A percentile compares a stretch with the other conserved stretches of the same genome.
Evolutionary conservation across 2,888 invertebrate species (phyloP).

Genomic region (Hermaeophaga mercurialis): DNA sequence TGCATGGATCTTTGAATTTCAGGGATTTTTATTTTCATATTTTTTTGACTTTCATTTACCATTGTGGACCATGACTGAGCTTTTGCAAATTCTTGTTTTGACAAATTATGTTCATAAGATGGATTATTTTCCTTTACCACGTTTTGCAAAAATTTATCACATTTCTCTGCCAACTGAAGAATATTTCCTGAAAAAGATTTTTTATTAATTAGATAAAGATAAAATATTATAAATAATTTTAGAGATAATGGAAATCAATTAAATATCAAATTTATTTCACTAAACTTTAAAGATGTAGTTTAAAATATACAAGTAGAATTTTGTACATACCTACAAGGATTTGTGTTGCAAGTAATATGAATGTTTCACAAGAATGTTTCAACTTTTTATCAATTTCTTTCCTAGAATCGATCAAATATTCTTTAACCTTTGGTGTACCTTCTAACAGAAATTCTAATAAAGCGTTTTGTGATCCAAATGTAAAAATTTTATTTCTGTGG

Average conservation of each 20-base stretch:
- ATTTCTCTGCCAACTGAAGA: constrained; percentile 57
- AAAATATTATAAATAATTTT: no score
- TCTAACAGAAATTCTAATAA: constrained; percentile 89
- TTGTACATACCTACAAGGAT: constrained; percentile 75
- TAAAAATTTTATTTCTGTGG: constrained; percentile 83
- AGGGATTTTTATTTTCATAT: constrained; percentile 80
- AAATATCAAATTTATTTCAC: no score
- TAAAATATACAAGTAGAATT: no score
- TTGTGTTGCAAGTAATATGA: constrained; percentile 80
- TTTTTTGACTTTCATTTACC: constrained; percentile 77
- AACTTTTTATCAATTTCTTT: constrained; percentile 94
- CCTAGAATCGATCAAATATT: constrained; percentile 91
- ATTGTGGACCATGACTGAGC: constrained; percentile 72
- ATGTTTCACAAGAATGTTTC: constrained; percentile 86
- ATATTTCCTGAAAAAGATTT: constrained; percentile 32
- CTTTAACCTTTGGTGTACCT: constrained; percentile 92
- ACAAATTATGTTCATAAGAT: constrained; percentile 38
- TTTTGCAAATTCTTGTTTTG: constrained; percentile 65
- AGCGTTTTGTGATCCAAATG: constrained; percentile 82
- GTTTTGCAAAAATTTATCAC: constrained; percentile 51
- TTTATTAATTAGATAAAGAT: no score
- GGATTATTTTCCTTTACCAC: constrained; percentile 34
- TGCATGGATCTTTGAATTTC: constrained; percentile 88
- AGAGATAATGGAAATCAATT: no score
- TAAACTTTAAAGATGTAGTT: no score